phyloP scores from a whole-genome alignment of 2,797 vertebrate species.

The Rhinoraja longicauda region DNA sequence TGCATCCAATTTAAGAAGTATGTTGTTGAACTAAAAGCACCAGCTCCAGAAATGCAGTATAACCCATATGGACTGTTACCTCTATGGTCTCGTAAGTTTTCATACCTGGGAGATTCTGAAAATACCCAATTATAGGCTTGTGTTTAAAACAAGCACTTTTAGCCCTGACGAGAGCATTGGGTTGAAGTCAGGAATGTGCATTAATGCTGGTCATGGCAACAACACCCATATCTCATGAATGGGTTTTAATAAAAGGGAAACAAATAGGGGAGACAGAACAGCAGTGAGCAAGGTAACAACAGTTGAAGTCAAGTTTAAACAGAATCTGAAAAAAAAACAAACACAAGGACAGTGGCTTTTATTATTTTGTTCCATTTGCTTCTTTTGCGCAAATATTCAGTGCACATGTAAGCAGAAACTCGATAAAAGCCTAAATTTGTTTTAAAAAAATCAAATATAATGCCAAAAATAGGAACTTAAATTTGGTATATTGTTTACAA shows the following conservation, averaged over 20 bases:
- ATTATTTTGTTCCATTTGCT: conserved; percentile 9
- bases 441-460: neutral
- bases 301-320: neutral
- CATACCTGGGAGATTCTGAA: neutral
- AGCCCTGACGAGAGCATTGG: neutral
- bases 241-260: no score
- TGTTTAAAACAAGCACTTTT: conserved; percentile 1
- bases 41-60: neutral
- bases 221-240: no score
- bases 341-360: neutral
- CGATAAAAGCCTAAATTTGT: neutral
- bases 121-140: neutral
- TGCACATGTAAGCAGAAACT: neutral
- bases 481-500: neutral
- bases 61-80: neutral
- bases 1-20: conserved; percentile 1
- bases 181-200: neutral
- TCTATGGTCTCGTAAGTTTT: neutral
- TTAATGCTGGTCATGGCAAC: no score
- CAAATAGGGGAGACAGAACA: neutral
- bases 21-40: neutral
- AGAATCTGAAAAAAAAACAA: conserved; percentile 4
- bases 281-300: neutral
- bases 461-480: neutral
- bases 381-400: neutral